Conservation (phyloP, 2,888 invertebrate genomes). For the Catocala nupta region DNA sequence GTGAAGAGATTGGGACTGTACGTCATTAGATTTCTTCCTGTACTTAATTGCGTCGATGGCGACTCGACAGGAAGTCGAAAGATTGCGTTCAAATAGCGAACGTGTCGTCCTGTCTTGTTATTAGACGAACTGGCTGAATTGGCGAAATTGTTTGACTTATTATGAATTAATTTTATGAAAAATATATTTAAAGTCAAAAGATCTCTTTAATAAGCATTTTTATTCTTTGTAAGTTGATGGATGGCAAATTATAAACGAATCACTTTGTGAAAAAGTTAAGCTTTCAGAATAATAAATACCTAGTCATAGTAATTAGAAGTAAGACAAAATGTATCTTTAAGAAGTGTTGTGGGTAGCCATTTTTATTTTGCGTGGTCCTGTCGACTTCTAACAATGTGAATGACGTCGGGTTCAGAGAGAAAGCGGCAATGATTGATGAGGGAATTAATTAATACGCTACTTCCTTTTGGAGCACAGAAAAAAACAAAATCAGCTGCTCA, state of each 20-base stretch:
- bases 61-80: slow-evolving; percentile 81
- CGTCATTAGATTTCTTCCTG: slow-evolving; percentile 80
- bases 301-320: slow-evolving; percentile 39
- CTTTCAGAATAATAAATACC: slow-evolving; percentile 23
- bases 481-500: slow-evolving; percentile 64
- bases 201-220: slow-evolving; percentile 10
- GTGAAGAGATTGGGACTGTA: slow-evolving; percentile 66
- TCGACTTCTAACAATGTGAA: slow-evolving; percentile 73
- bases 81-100: slow-evolving; percentile 82
- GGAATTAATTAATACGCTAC: slow-evolving; percentile 80
- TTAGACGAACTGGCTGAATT: slow-evolving; percentile 43
- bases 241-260: slow-evolving; percentile 7
- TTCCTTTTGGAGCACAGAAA: slow-evolving; percentile 72
- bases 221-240: slow-evolving; percentile 10
- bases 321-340: slow-evolving; percentile 32
- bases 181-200: background rate
- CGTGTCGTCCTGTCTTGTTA: slow-evolving; percentile 61
- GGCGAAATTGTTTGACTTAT: slow-evolving; percentile 33
- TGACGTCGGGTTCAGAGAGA: slow-evolving; percentile 74
- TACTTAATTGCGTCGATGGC: slow-evolving; percentile 80
- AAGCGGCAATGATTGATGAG: slow-evolving; percentile 79
- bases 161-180: slow-evolving; percentile 7
- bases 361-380: slow-evolving; percentile 60
- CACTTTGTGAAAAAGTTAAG: slow-evolving; percentile 4
- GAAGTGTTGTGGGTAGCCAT: slow-evolving; percentile 41